A percentile compares a stretch with the other conserved stretches of the same genome.
These are phyloP conservation scores for Drosophila neonasuta DNA, from an alignment of 2,888 invertebrate genomes.

Conservation along the genomic window DNA sequence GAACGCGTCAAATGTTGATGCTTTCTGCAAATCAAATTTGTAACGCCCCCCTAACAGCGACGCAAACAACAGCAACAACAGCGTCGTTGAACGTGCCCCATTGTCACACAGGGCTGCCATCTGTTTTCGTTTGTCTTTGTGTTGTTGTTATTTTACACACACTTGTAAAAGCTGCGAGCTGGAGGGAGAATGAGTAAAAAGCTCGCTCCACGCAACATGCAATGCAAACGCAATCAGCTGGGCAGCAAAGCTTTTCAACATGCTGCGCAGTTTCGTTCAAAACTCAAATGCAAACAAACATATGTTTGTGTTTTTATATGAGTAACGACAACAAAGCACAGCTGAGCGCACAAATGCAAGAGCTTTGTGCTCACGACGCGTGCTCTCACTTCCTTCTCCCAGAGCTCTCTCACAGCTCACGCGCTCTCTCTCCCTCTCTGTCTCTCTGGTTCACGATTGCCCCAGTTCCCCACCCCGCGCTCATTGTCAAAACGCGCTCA, in stretches of 20 bases:
- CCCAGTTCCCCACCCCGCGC: slow-evolving; percentile 30
- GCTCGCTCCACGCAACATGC: slow-evolving; percentile 31
- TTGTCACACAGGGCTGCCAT: slow-evolving; percentile 60
- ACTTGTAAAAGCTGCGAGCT: slow-evolving; percentile 36
- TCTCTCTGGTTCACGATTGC: slow-evolving; percentile 17
- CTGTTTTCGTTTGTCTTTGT: slow-evolving; percentile 55
- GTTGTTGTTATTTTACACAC: slow-evolving; percentile 19
- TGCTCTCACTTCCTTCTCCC: slow-evolving; percentile 6
- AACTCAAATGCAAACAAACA: slow-evolving; percentile 67
- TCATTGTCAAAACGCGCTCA: slow-evolving; percentile 39
- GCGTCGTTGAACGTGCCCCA: slow-evolving; percentile 15
- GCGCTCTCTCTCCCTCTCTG: slow-evolving; percentile 18
- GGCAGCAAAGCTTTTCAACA: slow-evolving; percentile 56
- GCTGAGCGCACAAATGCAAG: slow-evolving; percentile 48
- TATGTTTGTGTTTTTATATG: slow-evolving; percentile 52
- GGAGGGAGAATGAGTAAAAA: slow-evolving; percentile 27
- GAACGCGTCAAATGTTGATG: slow-evolving; percentile 43
- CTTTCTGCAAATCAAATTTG: slow-evolving; percentile 60
- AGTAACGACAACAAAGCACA: slow-evolving; percentile 50
- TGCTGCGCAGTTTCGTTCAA: slow-evolving; percentile 66
- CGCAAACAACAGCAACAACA: not conserved
- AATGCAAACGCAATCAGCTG: slow-evolving; percentile 71
- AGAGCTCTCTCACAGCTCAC: slow-evolving; percentile 5
- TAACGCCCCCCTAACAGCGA: slow-evolving; percentile 25
- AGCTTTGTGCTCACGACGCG: slow-evolving; percentile 34